Evolutionary conservation across 2,113 vertebrate species (phyloP), one percentile per base, ranked within the genome.

Genomic region (Podarcis cretensis): DNA sequence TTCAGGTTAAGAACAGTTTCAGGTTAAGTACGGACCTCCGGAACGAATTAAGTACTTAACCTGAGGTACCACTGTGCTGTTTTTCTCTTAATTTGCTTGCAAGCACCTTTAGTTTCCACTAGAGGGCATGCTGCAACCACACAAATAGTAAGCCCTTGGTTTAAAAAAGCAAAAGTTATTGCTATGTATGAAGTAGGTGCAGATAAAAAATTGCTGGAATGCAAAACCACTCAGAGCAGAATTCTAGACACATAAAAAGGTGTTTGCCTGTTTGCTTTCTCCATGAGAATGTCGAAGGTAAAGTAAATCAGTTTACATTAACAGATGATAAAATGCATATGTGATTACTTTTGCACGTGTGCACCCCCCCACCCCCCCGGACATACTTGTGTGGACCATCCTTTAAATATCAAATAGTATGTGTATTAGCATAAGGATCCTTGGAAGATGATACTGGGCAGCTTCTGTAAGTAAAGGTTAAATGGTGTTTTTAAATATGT

Each of bases 121-220:
- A 95, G 96, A 91, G 95, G 96, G 96, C 90, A 90, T 48, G 2
- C 77, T 84, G 54, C 14, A 40, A 40, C 16, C 59, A 10, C 25
- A 21, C 27, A 57, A 9, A 20, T 20, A 18, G 59, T 20, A 63
- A 20, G 59, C 59, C 3, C 18, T 63, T 63, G 59, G 3, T 6
- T 25, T 27, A 18, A 5, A 2, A 2, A 6, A 3, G 32, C 9
- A 25, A 20, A 59, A 40, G 9, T 32, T 54, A 48, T 48, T 48
- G 43, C 43, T 7, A 81, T 23, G 23, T 25, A 82, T 21, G 40
- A 66, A 82, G 23, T 20, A 37, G 2, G 20, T 79, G 57, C 4
- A 37, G 59, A 27, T 25, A 23, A 10, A 16, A 4, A 14, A 4
- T 1, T 68, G 27, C 59, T 30, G 81, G 25, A 40, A 27, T 27